Evolutionary conservation across 2,888 invertebrate species (phyloP), one percentile per base, ranked within the genome.

Genomic region (Tenthredo mesomela): DNA sequence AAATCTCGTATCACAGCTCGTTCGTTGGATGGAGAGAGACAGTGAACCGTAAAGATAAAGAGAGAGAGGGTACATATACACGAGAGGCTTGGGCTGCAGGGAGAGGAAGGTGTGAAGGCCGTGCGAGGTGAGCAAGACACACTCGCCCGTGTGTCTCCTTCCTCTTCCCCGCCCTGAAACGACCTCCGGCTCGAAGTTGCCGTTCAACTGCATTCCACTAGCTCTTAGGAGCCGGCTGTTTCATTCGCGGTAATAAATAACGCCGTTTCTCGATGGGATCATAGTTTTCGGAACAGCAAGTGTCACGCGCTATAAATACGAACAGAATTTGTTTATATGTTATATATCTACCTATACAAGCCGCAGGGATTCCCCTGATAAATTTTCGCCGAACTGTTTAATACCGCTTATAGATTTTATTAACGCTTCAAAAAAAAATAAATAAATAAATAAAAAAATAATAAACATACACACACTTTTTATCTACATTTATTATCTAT

Each of bases 71-170:
- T 18, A 71, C 15, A 15, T 47, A 77, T 3, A 25, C 7, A 4
- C 5, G 15, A 40, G 80, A 37, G 58, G 58, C n/a, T 15, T 1
- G 21, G 37, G 80, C 50, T 37, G 67, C 65, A 87, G 85, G 85
- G 87, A 75, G 86, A 87, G 84, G 88, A 87, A 88, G 88, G 88
- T 88, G 88, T 88, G 88, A 89, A 89, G 88, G 88, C 88, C 88
- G 89, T 83, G 86, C 88, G 67, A 84, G 84, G 58, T 84, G 47
- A 85, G 84, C 83, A 73, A 85, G 83, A 65, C 70, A 61, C 61
- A 67, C 77, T 70, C 58, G 83, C 58, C 54, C 29, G 54, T 21
- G 84, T 84, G 82, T 77, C 77, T 82, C 82, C 82, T 58, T 78
- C 65, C 67, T 54, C 43, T 82, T 67, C 84, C 67, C 73, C 80